Conservation (phyloP, 2,888 invertebrate genomes). For the Petrophora chlorosata region DNA sequence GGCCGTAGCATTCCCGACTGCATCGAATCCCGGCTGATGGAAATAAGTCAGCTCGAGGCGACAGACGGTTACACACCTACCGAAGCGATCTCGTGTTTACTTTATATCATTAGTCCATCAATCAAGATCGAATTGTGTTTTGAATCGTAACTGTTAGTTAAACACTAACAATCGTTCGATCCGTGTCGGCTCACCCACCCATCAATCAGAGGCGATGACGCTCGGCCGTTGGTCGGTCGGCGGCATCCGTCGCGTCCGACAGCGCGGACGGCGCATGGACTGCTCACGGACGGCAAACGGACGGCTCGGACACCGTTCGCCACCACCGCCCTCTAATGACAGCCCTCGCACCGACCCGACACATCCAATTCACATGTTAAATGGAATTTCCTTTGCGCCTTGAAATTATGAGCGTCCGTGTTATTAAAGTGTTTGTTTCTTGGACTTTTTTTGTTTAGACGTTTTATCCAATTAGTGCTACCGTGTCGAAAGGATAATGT, state of each 20-base stretch:
- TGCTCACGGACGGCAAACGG: conserved; percentile 21
- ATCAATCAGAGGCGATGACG: conserved; percentile 74
- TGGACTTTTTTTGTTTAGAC: conserved; percentile 73
- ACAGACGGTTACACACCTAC: conserved; percentile 58
- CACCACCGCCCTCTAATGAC: conserved; percentile 63
- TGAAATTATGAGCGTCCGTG: conserved; percentile 71
- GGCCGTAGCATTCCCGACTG: conserved; percentile 46
- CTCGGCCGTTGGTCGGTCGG: conserved; percentile 54
- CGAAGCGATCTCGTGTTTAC: conserved; percentile 68
- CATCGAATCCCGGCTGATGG: conserved; percentile 53
- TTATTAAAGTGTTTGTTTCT: conserved; percentile 82
- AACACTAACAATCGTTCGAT: conserved; percentile 76
- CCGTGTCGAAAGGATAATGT: conserved; percentile 84
- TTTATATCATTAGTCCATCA: conserved; percentile 83
- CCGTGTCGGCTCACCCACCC: conserved; percentile 57
- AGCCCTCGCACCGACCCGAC: conserved; percentile 69
- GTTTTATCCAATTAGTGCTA: conserved; percentile 83
- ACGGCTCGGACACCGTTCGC: conserved; percentile 21
- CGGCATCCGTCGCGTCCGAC: conserved; percentile 48
- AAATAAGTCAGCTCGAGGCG: conserved; percentile 56
- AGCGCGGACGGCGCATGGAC: conserved; percentile 36
- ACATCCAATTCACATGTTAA: conserved; percentile 83
- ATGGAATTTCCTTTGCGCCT: conserved; percentile 80
- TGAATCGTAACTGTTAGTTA: conserved; percentile 79
- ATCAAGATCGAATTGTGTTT: conserved; percentile 79